Evolutionary conservation across 2,113 vertebrate species (phyloP).

Genomic region (Dicerorhinus sumatrensis): DNA sequence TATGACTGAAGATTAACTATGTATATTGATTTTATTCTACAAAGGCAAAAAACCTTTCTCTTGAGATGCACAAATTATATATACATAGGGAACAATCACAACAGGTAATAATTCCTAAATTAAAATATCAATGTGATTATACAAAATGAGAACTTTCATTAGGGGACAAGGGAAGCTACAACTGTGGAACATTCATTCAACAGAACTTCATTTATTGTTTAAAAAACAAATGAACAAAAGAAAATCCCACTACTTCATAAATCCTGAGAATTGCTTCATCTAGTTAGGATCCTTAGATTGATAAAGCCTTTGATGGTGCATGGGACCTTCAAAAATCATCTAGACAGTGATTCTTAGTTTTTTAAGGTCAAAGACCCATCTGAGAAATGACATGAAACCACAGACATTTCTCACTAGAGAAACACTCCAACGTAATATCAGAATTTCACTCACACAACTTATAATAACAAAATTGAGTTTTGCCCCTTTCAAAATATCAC

Average conservation of each 20-base stretch:
- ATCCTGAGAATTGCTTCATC: not conserved
- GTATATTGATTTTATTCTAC: not conserved
- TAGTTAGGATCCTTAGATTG: not conserved
- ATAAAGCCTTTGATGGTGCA: not conserved
- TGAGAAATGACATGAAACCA: not conserved
- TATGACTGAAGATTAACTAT: not conserved
- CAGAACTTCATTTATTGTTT: not conserved
- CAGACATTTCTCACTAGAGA: not conserved
- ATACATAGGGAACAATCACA: not conserved
- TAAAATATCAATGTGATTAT: not conserved
- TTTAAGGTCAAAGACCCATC: not conserved
- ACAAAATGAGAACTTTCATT: not conserved
- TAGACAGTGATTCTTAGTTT: not conserved
- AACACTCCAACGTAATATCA: not conserved
- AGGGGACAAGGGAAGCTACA: not conserved
- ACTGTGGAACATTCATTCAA: not conserved
- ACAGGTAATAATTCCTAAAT: not conserved
- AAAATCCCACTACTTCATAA: not conserved
- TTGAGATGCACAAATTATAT: not conserved
- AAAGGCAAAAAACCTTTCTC: not conserved
- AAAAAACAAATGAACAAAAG: not conserved
- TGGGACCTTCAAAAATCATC: not conserved
- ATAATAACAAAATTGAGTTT: not conserved
- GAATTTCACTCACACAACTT: not conserved
- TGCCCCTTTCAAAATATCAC: not conserved